These are phyloP conservation scores for Whitmania pigra DNA, from an alignment of 1,140 invertebrate species.

Conservation along the genomic window DNA sequence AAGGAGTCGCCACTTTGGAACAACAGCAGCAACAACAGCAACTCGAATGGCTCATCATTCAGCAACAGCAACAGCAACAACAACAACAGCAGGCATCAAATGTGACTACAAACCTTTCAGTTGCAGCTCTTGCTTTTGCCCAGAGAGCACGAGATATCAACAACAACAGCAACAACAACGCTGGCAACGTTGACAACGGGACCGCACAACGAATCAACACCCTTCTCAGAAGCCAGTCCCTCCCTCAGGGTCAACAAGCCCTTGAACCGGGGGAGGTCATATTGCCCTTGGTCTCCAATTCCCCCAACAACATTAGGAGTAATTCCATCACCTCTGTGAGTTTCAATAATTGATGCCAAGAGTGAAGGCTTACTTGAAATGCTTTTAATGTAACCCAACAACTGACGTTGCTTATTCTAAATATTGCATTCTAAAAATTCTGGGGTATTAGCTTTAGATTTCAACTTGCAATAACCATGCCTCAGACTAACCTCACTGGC, in stretches of 20 bases:
- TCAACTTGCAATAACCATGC: too few relatives aligned
- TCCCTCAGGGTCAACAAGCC: neutral
- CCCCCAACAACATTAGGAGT: neutral
- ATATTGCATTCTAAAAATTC: too few relatives aligned
- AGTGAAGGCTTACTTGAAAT: too few relatives aligned
- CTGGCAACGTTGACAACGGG: neutral
- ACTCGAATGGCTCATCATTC: conserved; percentile 13
- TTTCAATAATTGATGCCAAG: too few relatives aligned
- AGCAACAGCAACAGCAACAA: conserved; percentile 1
- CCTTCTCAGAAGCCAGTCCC: neutral
- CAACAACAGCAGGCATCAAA: neutral
- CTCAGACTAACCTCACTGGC: too few relatives aligned
- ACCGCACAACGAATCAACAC: neutral
- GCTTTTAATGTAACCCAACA: too few relatives aligned
- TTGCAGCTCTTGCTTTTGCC: too few relatives aligned
- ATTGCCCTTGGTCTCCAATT: neutral
- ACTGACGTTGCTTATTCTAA: too few relatives aligned
- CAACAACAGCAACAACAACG: conserved; percentile 12
- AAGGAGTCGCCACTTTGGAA: neutral
- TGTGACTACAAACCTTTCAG: too few relatives aligned
- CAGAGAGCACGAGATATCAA: neutral
- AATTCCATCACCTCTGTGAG: neutral
- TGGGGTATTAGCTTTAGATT: too few relatives aligned
- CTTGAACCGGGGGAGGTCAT: neutral
- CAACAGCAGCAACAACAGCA: conserved; percentile 17